Evolutionary conservation across 2,888 invertebrate species (phyloP).

Genomic region (Stenodera caucasica): DNA sequence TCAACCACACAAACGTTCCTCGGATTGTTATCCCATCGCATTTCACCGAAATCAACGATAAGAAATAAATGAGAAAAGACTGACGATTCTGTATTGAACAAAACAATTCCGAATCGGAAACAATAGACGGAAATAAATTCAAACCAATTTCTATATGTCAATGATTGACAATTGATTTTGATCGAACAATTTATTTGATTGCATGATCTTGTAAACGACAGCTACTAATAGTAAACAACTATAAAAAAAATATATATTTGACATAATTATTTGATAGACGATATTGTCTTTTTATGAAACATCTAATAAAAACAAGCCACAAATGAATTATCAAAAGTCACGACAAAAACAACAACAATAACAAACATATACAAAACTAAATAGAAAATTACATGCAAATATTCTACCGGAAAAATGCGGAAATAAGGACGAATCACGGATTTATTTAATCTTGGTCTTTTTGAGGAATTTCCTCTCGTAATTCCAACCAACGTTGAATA

Average conservation of each 20-base stretch:
- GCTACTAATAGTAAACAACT: background rate
- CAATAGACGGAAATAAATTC: slow-evolving; percentile 5
- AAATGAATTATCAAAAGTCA: slow-evolving; percentile 1
- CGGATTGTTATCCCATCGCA: background rate
- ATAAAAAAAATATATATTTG: background rate
- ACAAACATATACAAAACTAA: slow-evolving; percentile 16
- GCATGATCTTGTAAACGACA: background rate
- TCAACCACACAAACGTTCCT: slow-evolving; percentile 16
- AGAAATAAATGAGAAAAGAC: background rate
- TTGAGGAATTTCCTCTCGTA: background rate
- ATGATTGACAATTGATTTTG: slow-evolving; percentile 8
- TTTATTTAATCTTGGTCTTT: slow-evolving; percentile 15
- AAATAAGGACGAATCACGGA: slow-evolving; percentile 15
- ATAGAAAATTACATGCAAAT: slow-evolving; percentile 15
- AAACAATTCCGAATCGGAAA: slow-evolving; percentile 2
- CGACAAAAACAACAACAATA: slow-evolving; percentile 4
- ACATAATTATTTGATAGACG: background rate
- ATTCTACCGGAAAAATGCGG: slow-evolving; percentile 14
- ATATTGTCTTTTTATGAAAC: background rate
- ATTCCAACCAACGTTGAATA: background rate
- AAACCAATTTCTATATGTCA: slow-evolving; percentile 1
- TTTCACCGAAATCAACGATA: background rate
- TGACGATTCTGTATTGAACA: background rate
- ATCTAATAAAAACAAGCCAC: background rate
- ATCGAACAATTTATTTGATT: slow-evolving; percentile 7